Conservation (phyloP, 2,113 vertebrate species). For the Cathartes aura region DNA sequence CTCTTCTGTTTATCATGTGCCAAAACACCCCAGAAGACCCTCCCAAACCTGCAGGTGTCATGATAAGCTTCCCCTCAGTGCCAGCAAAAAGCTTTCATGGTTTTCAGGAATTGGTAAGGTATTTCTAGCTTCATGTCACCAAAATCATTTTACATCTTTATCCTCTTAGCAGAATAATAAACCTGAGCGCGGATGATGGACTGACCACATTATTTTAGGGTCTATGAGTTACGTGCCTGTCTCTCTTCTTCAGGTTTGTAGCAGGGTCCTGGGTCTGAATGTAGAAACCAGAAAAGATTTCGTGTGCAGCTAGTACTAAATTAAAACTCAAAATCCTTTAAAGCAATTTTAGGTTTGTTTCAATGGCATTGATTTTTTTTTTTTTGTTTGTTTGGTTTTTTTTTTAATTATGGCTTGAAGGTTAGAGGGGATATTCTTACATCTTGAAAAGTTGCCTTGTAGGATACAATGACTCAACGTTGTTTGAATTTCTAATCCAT, state of each 20-base stretch:
- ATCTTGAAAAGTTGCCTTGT: neutral
- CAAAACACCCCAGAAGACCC: neutral
- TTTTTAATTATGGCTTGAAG: neutral
- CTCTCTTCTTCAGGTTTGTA: neutral
- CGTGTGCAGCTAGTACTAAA: neutral
- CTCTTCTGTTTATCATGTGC: neutral
- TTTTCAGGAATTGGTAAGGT: neutral
- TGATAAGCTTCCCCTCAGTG: neutral
- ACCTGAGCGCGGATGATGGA: neutral
- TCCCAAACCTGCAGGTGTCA: neutral
- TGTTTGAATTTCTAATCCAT: neutral
- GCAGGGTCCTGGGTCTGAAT: neutral
- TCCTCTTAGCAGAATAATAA: neutral
- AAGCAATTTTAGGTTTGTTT: conserved; percentile 18
- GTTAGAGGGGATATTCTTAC: neutral
- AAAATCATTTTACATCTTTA: neutral
- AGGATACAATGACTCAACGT: neutral
- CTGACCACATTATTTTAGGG: neutral
- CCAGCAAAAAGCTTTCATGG: neutral
- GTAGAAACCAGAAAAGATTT: neutral
- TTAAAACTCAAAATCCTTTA: neutral
- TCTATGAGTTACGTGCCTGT: neutral
- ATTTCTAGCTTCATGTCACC: neutral
- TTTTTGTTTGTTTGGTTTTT: neutral
- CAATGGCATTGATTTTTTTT: neutral